These are phyloP conservation scores for Caenorhabditis angaria DNA, from an alignment of 2,888 invertebrate genomes.

Conservation along the genomic window DNA sequence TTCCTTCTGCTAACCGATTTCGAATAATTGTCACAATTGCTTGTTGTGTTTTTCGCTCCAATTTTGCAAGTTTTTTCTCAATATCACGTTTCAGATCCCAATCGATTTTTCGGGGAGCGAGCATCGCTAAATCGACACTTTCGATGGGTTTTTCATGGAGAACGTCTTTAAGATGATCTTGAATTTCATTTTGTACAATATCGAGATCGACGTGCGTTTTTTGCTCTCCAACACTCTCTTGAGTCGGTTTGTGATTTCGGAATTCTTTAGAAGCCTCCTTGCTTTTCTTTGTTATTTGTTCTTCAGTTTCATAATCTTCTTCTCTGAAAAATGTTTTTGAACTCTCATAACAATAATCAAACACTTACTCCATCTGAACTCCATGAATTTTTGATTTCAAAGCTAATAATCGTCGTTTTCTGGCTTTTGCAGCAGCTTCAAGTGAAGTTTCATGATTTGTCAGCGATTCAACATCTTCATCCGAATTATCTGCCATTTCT, in stretches of 20 bases:
- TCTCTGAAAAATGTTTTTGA: slow-evolving; percentile 36
- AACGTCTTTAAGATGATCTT: slow-evolving; percentile 53
- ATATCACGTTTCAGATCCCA: slow-evolving; percentile 59
- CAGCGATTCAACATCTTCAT: slow-evolving; percentile 44
- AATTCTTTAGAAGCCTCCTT: slow-evolving; percentile 32
- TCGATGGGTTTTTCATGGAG: slow-evolving; percentile 50
- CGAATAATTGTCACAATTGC: slow-evolving; percentile 92
- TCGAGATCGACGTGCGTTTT: slow-evolving; percentile 25
- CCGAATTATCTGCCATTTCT: slow-evolving; percentile 44
- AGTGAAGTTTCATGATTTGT: slow-evolving; percentile 39
- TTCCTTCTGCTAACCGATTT: slow-evolving; percentile 49
- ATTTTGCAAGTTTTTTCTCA: slow-evolving; percentile 76
- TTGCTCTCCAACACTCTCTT: slow-evolving; percentile 30
- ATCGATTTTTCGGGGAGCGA: slow-evolving; percentile 56
- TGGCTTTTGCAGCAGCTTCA: slow-evolving; percentile 46
- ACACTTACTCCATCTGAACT: slow-evolving; percentile 47
- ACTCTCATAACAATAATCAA: neutral
- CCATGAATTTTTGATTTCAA: slow-evolving; percentile 55
- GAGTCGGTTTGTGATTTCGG: slow-evolving; percentile 48
- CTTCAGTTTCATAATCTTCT: slow-evolving; percentile 49
- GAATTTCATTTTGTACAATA: slow-evolving; percentile 48
- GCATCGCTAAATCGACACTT: slow-evolving; percentile 47
- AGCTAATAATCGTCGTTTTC: slow-evolving; percentile 50
- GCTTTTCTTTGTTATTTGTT: slow-evolving; percentile 46
- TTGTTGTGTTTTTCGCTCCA: slow-evolving; percentile 90